These are phyloP conservation scores for Machimus atricapillus DNA, from an alignment of 2,888 invertebrate genomes.

Conservation along the genomic window DNA sequence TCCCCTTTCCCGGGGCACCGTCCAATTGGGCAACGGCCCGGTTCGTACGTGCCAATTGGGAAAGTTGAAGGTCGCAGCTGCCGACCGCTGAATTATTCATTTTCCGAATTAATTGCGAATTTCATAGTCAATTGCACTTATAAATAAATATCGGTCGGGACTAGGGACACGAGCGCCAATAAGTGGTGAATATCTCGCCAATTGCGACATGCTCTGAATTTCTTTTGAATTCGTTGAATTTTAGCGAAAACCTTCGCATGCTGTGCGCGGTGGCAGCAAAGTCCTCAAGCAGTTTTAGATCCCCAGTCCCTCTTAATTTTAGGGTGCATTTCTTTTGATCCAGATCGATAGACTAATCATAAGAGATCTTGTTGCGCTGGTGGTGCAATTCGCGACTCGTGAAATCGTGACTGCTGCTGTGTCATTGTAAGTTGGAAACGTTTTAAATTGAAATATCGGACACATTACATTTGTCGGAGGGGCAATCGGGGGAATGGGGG, in stretches of 20 bases:
- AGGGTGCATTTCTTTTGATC: not conserved
- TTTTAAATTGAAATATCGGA: not conserved
- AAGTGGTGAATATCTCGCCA: not conserved
- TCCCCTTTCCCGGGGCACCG: not conserved
- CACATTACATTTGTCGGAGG: not conserved
- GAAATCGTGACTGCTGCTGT: not conserved
- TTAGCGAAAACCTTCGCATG: not conserved
- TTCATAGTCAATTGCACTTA: not conserved
- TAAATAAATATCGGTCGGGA: not conserved
- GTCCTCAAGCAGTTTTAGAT: not conserved
- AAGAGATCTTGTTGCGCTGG: not conserved
- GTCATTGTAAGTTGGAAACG: not conserved
- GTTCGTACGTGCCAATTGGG: not conserved
- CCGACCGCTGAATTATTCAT: not conserved
- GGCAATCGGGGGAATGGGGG: not conserved
- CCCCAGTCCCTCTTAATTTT: not conserved
- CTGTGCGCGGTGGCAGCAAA: not conserved
- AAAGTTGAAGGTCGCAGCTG: not conserved
- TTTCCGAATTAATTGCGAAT: not conserved
- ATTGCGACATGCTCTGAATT: not conserved
- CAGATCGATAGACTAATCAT: not conserved
- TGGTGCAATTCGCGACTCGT: not conserved
- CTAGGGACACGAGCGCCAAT: not conserved
- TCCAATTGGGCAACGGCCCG: not conserved
- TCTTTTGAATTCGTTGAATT: not conserved